Evolutionary conservation across 2,113 vertebrate genomes (phyloP).

Genomic region (Crypturellus undulatus): DNA sequence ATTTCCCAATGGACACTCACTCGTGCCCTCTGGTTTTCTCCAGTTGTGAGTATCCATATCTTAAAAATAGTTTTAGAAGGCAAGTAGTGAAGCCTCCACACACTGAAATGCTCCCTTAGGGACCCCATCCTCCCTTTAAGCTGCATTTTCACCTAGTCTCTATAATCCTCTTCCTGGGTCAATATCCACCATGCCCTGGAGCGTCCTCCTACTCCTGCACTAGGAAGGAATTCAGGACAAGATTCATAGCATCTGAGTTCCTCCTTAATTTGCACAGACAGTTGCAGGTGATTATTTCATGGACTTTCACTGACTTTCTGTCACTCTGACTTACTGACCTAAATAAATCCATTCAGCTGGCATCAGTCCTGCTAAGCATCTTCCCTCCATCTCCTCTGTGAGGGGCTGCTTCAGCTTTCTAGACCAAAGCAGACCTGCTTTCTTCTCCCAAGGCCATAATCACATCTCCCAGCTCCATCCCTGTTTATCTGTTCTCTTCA

Average conservation of each 20-base stretch:
- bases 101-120: not conserved
- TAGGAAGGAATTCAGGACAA: not conserved
- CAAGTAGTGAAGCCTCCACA: not conserved
- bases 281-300: not conserved
- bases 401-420: not conserved
- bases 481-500: not conserved
- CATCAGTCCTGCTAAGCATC: fast-evolving
- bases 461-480: not conserved
- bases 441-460: not conserved
- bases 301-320: not conserved
- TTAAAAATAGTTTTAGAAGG: not conserved
- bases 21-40: slow-evolving; percentile 98
- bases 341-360: not conserved
- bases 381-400: not conserved
- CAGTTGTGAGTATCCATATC: slow-evolving; percentile 90
- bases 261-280: not conserved
- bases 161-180: not conserved
- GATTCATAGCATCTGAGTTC: not conserved
- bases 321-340: not conserved
- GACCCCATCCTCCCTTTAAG: not conserved
- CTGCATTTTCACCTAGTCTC: not conserved
- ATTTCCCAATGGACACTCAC: slow-evolving; percentile 98
- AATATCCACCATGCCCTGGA: not conserved
- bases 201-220: not conserved
- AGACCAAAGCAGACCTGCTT: not conserved